These are phyloP conservation scores for Epinephelus malabaricus DNA, from an alignment of 2,797 vertebrate genomes.

Conservation along the genomic window DNA sequence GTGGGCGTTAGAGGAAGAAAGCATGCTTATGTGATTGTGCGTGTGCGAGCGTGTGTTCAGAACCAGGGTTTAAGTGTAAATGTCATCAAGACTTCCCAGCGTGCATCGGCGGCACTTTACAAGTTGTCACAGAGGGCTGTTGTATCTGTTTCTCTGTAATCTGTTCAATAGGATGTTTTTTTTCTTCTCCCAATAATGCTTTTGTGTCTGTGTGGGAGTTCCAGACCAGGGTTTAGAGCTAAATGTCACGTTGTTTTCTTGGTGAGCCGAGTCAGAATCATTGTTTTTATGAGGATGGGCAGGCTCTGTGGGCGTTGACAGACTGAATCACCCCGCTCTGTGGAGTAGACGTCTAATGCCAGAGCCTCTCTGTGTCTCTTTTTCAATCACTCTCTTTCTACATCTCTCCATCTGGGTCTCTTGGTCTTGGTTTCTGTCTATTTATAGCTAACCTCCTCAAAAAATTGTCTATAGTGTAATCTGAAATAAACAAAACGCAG, in stretches of 20 bases:
- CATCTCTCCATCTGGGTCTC: conserved; percentile 39
- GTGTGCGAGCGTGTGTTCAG: not conserved
- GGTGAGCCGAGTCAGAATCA: conserved; percentile 65
- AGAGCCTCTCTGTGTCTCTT: conserved; percentile 34
- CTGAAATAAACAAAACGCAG: conserved; percentile 24
- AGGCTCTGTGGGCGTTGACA: conserved; percentile 71
- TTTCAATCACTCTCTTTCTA: conserved; percentile 9
- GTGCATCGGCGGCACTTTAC: conserved; percentile 18
- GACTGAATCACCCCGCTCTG: conserved; percentile 61
- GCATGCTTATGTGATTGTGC: not conserved
- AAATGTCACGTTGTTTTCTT: conserved; percentile 74
- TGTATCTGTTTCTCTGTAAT: conserved; percentile 53
- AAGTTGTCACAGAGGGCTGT: conserved; percentile 36
- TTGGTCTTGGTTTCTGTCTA: conserved; percentile 32
- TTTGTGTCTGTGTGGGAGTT: conserved; percentile 60
- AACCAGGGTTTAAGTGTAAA: conserved; percentile 41
- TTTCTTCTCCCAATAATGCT: conserved; percentile 34
- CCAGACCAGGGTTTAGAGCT: conserved; percentile 56
- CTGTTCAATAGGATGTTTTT: conserved; percentile 25
- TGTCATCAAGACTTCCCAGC: conserved; percentile 42
- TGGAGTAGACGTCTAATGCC: conserved; percentile 53
- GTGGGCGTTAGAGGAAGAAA: conserved; percentile 24
- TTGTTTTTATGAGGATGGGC: conserved; percentile 74
- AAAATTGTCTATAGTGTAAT: conserved; percentile 34
- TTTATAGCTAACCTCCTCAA: conserved; percentile 39